phyloP scores from a whole-genome alignment of 2,113 vertebrate species.

The Ceyx melanurus region DNA sequence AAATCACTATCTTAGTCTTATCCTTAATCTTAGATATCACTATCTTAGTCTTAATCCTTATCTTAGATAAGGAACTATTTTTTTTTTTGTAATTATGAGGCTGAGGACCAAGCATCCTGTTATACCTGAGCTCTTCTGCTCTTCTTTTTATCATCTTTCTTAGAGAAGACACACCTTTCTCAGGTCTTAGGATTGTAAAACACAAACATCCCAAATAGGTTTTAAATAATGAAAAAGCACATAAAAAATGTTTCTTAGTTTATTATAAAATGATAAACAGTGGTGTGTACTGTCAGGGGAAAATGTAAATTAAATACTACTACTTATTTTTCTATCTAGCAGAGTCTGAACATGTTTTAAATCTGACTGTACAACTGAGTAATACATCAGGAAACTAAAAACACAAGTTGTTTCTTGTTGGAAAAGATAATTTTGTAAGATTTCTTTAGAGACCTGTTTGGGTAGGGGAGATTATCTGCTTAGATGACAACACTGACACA shows the following conservation, averaged over 20 bases:
- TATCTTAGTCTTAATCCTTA: not conserved
- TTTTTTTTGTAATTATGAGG: not conserved
- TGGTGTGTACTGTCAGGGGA: not conserved
- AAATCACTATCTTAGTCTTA: not conserved
- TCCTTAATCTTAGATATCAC: not conserved
- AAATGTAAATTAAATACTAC: not conserved
- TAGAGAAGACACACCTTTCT: not conserved
- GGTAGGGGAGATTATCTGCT: not conserved
- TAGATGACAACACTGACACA: not conserved
- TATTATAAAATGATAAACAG: not conserved
- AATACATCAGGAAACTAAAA: not conserved
- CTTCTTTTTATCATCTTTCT: not conserved
- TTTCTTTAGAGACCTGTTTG: not conserved
- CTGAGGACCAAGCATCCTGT: not conserved
- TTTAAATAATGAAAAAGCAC: not conserved
- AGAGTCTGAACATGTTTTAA: not conserved
- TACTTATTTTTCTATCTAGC: not conserved
- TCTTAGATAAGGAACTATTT: not conserved
- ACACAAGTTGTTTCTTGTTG: not conserved
- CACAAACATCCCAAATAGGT: not conserved
- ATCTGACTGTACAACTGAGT: not conserved
- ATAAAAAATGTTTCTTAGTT: not conserved
- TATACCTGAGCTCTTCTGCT: not conserved
- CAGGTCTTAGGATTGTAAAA: not conserved
- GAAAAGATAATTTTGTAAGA: not conserved